Base-by-base conservation (phyloP, 2,113 vertebrate genomes). In the Oceanodroma tethys region DNA sequence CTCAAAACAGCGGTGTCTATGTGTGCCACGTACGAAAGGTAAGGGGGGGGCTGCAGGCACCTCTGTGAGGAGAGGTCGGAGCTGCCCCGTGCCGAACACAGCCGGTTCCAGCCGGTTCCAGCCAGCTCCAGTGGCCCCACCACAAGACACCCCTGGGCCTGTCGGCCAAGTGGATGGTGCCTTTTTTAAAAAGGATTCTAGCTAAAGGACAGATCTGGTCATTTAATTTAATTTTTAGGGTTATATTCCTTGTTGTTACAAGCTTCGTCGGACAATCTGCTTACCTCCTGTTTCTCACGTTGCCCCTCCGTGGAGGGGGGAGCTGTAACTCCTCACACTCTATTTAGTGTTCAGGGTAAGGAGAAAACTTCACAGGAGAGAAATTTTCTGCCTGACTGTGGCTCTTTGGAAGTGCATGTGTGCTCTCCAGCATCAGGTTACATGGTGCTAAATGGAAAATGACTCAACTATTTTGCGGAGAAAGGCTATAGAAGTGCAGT, bases 1-100 rank as follows among this genome's bases (percentile, higher is more conserved):
- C 30, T 36, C n/a, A 26, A 29, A 72, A 60, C 4, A 47, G 16
- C 7, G 1, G 19, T 2, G 5, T 19, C 25, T 6, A 1, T 0
- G 6, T 4, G 4, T 6, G 6, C 14, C 4, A 1, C 8, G 5
- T 23, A 5, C 21, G 22, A 55, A 40, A 18, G 7, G 10, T 25
- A 23, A 32, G 26, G 59, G 1, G 6, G 13, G 23, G 7, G 13
- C 10, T 81, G 32, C 20, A 34, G 48, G 30, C 13, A 4, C 10
- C 14, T 47, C 15, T 36, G 21, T 17, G 40, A 68, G 13, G 22
- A 60, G n/a, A 48, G 16, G 15, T 10, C 0, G 1, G 59, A 22
- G 12, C 27, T 45, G 27, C 19, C 29, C 40, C 5, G 0, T 21
- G 17, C 47, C 5, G 23, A 36, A 23, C 30, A 34, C 25, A 72